Evolutionary conservation across 2,113 vertebrate species (phyloP), one percentile per base, ranked within the genome.

Genomic region (Pollachius pollachius): DNA sequence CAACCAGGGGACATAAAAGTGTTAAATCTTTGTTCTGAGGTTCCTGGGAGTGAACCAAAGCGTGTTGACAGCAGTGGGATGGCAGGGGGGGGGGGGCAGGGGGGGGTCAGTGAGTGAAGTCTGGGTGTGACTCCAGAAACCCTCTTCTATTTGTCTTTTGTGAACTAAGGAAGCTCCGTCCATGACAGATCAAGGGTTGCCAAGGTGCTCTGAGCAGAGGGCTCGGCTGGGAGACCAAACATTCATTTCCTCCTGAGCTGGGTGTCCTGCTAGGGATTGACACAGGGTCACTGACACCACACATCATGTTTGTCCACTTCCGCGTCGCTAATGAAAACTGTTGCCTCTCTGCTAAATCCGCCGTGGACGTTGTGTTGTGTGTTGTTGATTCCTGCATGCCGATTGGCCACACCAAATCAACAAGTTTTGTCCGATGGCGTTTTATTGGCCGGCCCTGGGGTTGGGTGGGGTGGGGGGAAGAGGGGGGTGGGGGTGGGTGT

Each of bases 111-210:
- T 85, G 89, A 87, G 85, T 84, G 87, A 89, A 87, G 88, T 87
- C 86, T 89, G 84, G 85, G 86, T 90, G 88, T 90, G 88, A 90
- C 89, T 91, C 90, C 89, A 88, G 89, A 89, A 48, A 89, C 90
- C 91, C 84, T 78, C 83, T 82, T 66, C 65, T 89, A 79, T 90
- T 92, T 93, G 92, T 92, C 87, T 48, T 12, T 48, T 85, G 81
- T 77, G 78, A 61, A 88, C 86, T 90, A 85, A 86, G 84, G 73
- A 88, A 88, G 86, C 84, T 85, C 89, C 87, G 93, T 93, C 91
- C 91, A 92, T 92, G 91, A 92, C 77, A 92, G 92, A 93, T 93
- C 92, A 93, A 93, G 91, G 91, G 91, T 93, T 93, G 89, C 92
- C 92, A 91, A 91, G 91, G 91, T 92, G 89, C 90, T 91, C 84